These are phyloP conservation scores for Drosophila pandora DNA, from an alignment of 1,140 invertebrate species.

Conservation along the genomic window DNA sequence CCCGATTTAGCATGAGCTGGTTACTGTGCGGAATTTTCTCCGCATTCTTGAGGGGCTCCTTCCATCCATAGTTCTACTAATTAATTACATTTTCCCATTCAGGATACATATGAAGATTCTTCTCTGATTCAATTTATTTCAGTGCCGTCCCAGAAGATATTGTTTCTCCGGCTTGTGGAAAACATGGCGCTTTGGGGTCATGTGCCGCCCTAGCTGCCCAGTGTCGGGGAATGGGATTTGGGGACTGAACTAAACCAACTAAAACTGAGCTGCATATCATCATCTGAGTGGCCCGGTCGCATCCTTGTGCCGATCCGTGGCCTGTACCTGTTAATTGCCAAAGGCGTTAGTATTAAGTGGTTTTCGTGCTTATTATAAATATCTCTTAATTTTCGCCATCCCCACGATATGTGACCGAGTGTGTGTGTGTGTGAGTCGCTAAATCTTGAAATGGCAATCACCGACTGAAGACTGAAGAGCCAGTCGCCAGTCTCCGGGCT, in stretches of 20 bases:
- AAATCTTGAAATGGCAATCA: slow-evolving; percentile 82
- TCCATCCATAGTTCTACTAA: neutral
- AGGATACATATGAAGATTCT: too few species aligned
- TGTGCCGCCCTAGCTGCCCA: slow-evolving; percentile 6
- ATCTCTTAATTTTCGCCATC: slow-evolving; percentile 83
- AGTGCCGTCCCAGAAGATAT: neutral
- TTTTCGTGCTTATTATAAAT: slow-evolving; percentile 84
- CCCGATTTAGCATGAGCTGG: slow-evolving; percentile 14
- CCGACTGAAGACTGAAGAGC: slow-evolving; percentile 45
- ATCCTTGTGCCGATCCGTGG: slow-evolving; percentile 46
- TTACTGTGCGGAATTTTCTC: neutral
- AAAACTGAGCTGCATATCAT: slow-evolving; percentile 41
- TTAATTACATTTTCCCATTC: neutral
- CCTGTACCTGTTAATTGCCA: slow-evolving; percentile 83
- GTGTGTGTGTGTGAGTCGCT: slow-evolving; percentile 32
- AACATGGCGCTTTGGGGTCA: slow-evolving; percentile 36
- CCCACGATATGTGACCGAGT: slow-evolving; percentile 35
- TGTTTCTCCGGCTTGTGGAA: slow-evolving; percentile 3
- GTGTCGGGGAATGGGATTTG: slow-evolving; percentile 9
- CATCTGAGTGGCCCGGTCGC: slow-evolving; percentile 30
- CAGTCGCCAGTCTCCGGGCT: slow-evolving; percentile 12
- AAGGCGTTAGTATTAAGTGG: slow-evolving; percentile 83
- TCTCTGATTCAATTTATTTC: neutral
- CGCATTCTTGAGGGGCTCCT: too few species aligned
- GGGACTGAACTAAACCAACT: neutral